Evolutionary conservation across 2,888 invertebrate genomes (phyloP).

Genomic region (Gortyna flavago): DNA sequence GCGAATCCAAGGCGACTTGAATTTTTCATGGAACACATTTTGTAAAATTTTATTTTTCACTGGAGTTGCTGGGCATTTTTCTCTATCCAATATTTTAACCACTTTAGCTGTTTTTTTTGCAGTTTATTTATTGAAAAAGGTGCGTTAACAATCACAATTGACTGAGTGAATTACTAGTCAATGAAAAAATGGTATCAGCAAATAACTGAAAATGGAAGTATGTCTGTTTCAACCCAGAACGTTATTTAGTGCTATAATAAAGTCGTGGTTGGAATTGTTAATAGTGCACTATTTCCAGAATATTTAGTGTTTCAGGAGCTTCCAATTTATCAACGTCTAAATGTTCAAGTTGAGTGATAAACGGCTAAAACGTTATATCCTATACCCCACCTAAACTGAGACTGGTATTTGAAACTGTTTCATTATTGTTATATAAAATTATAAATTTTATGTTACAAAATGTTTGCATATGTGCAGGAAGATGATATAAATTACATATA

Average conservation of each 20-base stretch:
- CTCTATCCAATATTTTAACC: too few relatives aligned
- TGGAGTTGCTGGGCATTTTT: neutral
- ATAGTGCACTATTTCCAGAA: constrained; percentile 32
- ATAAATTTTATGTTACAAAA: neutral
- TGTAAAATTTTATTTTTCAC: neutral
- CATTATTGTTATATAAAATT: constrained; percentile 15
- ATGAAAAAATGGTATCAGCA: neutral
- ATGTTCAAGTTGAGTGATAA: constrained; percentile 57
- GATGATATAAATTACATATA: neutral
- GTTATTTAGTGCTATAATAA: neutral
- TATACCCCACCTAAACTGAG: constrained; percentile 1
- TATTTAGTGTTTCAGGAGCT: constrained; percentile 42
- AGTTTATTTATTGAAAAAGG: too few relatives aligned
- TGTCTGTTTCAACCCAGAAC: neutral
- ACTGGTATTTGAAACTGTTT: constrained; percentile 18
- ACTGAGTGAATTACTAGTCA: neutral
- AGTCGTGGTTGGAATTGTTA: constrained; percentile 25
- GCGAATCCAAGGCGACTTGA: constrained; percentile 11
- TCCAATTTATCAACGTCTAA: constrained; percentile 60
- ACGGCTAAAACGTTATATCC: constrained; percentile 35
- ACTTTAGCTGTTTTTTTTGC: too few relatives aligned
- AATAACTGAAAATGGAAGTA: neutral
- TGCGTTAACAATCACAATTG: neutral
- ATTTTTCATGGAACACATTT: constrained; percentile 12
- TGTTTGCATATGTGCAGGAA: neutral